phyloP scores from a whole-genome alignment of 1,140 invertebrate genomes.

The Callitettix versicolor region DNA sequence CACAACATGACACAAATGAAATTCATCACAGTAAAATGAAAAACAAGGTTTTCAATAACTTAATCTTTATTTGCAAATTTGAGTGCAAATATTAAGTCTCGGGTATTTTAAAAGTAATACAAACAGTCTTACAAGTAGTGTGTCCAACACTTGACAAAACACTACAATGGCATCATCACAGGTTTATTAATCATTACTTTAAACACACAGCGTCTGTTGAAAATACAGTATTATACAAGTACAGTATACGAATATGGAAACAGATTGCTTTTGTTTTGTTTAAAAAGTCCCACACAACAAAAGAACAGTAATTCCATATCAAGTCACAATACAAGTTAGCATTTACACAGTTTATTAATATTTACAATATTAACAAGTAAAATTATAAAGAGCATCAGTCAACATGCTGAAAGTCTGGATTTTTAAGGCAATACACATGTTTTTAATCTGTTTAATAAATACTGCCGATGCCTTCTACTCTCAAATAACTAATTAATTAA shows the following conservation, averaged over 20 bases:
- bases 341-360: slow-evolving; percentile 18
- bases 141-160: slow-evolving; percentile 18
- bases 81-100: slow-evolving; percentile 21
- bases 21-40: slow-evolving; percentile 1
- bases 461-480: not conserved
- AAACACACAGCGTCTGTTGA: slow-evolving; percentile 12
- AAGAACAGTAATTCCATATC: not conserved
- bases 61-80: slow-evolving; percentile 23
- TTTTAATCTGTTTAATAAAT: slow-evolving; percentile 6
- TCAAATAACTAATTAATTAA: slow-evolving; percentile 7
- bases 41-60: slow-evolving; percentile 19
- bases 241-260: not conserved
- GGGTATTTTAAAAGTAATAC: slow-evolving; percentile 20
- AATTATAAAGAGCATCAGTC: slow-evolving; percentile 8
- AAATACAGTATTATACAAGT: slow-evolving; percentile 17
- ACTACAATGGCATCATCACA: slow-evolving; percentile 27
- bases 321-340: slow-evolving; percentile 12
- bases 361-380: slow-evolving; percentile 21
- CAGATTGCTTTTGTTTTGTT: slow-evolving; percentile 8
- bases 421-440: slow-evolving; percentile 13
- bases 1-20: too few species aligned
- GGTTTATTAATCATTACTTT: slow-evolving; percentile 22
- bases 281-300: slow-evolving; percentile 12
- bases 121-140: slow-evolving; percentile 26
- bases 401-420: slow-evolving; percentile 7